Base-by-base conservation (phyloP, 2,113 vertebrate genomes). In the Rattus rattus region DNA sequence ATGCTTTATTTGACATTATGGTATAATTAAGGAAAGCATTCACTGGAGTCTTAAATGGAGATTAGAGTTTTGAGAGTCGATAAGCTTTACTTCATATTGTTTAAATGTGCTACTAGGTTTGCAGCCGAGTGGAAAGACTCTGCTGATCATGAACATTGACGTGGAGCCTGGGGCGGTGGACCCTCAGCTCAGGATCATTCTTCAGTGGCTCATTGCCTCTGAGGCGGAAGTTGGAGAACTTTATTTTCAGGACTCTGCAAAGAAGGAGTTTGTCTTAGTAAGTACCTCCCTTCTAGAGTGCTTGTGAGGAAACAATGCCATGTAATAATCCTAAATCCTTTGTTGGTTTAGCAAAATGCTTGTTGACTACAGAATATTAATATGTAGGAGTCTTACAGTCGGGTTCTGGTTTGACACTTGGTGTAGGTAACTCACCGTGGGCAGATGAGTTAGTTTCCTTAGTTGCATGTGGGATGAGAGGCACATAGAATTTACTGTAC, bases 151-250 rank as follows among this genome's bases (percentile, higher is more conserved):
- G 7, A 99, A 99, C 97, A 98, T 99, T 36, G 99, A 99, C 43
- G 92, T 99, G 85, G 98, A 98, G 39, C 98, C 98, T 17, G 98
- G 96, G 7, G 65, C 98, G 36, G 98, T 99, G 7, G 99, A 99
- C 95, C 98, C 98, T 0, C 99, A 99, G 95, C 98, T 99, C 94
- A 98, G 99, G 98, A 98, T 98, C 94, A 98, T 98, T 79, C 99
- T 99, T 93, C 99, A 99, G 97, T 99, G 99, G 99, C 98, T 99
- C 5, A 98, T 99, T 3, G 99, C 99, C 95, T 99, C 99, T n/a
- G 99, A 99, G 96, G 98, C 98, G 7, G 99, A 99, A 47, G 92
- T 99, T 75, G 96, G 99, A 30, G 98, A 99, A 69, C 98, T 99
- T 96, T 98, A 98, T 96, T 99, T 99, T 72, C 98, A 93, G 28